Base-by-base conservation (phyloP, 2,113 vertebrate genomes). In the Ophiodon elongatus region DNA sequence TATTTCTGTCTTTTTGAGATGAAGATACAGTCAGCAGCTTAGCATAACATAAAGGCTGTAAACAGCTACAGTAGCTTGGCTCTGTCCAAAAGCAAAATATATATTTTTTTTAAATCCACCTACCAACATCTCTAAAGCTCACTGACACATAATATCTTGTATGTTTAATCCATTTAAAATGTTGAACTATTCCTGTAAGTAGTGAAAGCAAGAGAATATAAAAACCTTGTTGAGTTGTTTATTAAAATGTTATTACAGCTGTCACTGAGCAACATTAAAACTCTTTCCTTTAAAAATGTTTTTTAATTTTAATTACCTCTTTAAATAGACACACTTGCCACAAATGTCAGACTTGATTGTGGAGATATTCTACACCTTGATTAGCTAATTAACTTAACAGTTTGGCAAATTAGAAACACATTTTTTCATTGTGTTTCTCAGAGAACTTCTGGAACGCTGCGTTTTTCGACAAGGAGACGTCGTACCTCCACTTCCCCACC, bases 401-500 rank as follows among this genome's bases (percentile, higher is more conserved):
- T 9, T 19, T 31, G 35, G 37, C 19, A 33, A 11, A 39, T 52
- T 43, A 6, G n/a, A n/a, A n/a, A n/a, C n/a, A n/a, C n/a, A n/a
- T n/a, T n/a, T 41, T 71, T 59, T 69, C 4, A 4, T 13, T 23
- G 7, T 64, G 35, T 63, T 84, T 85, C 90, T 80, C 89, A 99
- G 98, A 94, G 80, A 95, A 95, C 50, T 97, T 98, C 88, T 99
- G 98, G 98, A 99, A 98, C 85, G 96, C 98, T 4, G 98, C 97
- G 6, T 98, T 96, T 74, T 99, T 99, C 84, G 96, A 97, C 84
- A 98, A 97, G 15, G 96, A 98, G 89, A 94, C 96, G 0, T 98
- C 97, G 0, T 98, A 99, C 88, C 96, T 99, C 31, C 98, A 98
- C 92, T 99, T 99, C 21, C 98, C 98, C 9, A 98, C 98, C 19